Evolutionary conservation across 2,888 invertebrate genomes (phyloP), one percentile per base, ranked within the genome.

Genomic region (Eugnorisma glareosa): DNA sequence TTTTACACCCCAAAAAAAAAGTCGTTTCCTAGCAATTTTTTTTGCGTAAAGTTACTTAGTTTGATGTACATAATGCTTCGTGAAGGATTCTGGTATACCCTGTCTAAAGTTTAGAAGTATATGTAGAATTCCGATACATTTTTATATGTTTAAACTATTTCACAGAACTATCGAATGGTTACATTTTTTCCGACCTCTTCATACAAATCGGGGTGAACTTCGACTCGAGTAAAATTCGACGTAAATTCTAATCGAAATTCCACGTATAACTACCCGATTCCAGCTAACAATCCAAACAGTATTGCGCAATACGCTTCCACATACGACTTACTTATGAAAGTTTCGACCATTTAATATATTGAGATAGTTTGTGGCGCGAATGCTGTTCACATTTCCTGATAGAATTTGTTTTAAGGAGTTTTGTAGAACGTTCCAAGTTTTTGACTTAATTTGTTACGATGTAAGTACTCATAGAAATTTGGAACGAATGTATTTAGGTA

Each of bases 321-420:
- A 66, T 67, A 45, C 67, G 57, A 73, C 43, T 76, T 78, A 73
- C 63, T 74, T 61, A 63, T 13, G 35, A 75, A 82, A 77, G 71
- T 83, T 83, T 64, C 66, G n/a, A 24, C 73, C 69, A 78, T 86
- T 80, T 73, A 80, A 78, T 76, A 71, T 78, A 85, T 85, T 80
- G 80, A 70, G 59, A 73, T 84, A 85, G 75, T 82, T 85, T 63
- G 48, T 64, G 11, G 10, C 21, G 18, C 69, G 28, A 72, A 24
- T 77, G 15, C 54, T 74, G 75, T 48, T 64, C 66, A 75, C 74
- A 64, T 77, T 51, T 71, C n/a, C 57, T 73, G 73, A 84, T 73
- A 72, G 59, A 82, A 70, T 81, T 77, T 59, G 77, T 77, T 85
- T 67, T 5, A 35, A 69, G 21, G 24, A 81, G 63, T 72, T 73